These are phyloP conservation scores for Chlorocebus sabaeus DNA, from an alignment of 2,113 vertebrate genomes.

Conservation along the genomic window DNA sequence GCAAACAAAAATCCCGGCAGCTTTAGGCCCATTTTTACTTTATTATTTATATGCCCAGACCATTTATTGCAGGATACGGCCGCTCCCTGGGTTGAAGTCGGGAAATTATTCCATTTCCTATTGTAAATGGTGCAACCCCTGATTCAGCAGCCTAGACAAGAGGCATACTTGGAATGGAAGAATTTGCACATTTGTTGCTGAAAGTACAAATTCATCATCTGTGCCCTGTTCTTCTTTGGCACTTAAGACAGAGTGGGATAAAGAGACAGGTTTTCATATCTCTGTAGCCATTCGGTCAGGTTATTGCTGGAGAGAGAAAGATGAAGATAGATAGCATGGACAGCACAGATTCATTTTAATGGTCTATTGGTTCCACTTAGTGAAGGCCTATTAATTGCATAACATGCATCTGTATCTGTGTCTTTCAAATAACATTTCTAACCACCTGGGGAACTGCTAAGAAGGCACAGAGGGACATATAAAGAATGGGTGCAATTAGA, in stretches of 20 bases:
- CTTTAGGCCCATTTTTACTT: conserved; percentile 44
- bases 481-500: conserved; percentile 47
- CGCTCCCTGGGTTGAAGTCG: conserved; percentile 22
- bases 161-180: background rate
- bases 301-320: background rate
- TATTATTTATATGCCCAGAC: conserved; percentile 37
- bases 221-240: conserved; percentile 16
- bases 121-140: conserved; percentile 6
- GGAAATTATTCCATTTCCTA: conserved; percentile 55
- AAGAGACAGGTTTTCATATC: background rate
- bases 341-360: background rate
- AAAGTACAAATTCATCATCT: conserved; percentile 45
- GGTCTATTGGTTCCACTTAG: conserved; percentile 53
- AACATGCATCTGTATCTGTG: conserved; percentile 38
- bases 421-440: conserved; percentile 70
- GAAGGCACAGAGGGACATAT: background rate
- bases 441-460: conserved; percentile 34
- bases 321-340: background rate
- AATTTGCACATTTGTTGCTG: conserved; percentile 29
- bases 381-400: conserved; percentile 58
- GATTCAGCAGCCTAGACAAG: conserved; percentile 34
- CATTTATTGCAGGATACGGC: background rate
- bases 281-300: background rate
- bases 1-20: conserved; percentile 60
- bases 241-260: conserved; percentile 23